Evolutionary conservation across 1,140 invertebrate genomes (phyloP).

Genomic region (honey bee (Apis mellifera)): Amel_HAv3.1 CM009934.2:12289501-12290000

Average conservation of each 20-base stretch:
- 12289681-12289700: background rate
- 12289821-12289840: constrained; percentile 44
- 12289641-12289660: constrained; percentile 24
- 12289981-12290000: constrained; percentile 13
- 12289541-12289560: background rate
- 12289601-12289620: background rate
- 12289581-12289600: background rate
- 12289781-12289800: constrained; percentile 28
- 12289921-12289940: constrained; percentile 10
- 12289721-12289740: too few relatives aligned
- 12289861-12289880: constrained; percentile 3
- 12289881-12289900: background rate
- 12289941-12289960: constrained; percentile 13
- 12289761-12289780: background rate
- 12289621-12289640: constrained; percentile 38
- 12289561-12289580: background rate
- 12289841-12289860: constrained; percentile 24
- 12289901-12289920: constrained; percentile 13
- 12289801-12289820: constrained; percentile 31
- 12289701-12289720: constrained; percentile 33
- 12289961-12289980: constrained; percentile 25
- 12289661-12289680: background rate
- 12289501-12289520: background rate
- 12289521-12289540: background rate
- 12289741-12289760: background rate